These are phyloP conservation scores for Nomada fabriciana DNA, from an alignment of 2,888 invertebrate genomes.

Conservation along the genomic window DNA sequence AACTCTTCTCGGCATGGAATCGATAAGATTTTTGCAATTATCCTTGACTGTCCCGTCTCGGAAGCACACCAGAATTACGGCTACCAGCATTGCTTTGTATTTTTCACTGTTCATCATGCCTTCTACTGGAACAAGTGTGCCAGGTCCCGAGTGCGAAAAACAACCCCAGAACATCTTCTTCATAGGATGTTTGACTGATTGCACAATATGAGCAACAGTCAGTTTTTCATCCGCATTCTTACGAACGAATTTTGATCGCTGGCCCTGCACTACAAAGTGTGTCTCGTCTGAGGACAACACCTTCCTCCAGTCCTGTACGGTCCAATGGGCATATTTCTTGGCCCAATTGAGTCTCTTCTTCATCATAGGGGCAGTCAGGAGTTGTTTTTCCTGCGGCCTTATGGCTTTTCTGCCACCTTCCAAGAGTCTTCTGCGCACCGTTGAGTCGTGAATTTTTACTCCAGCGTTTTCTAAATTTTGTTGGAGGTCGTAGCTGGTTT, in stretches of 20 bases:
- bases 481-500: no score
- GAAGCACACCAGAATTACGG: no score
- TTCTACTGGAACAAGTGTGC: not conserved
- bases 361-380: not conserved
- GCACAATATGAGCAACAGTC: not conserved
- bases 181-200: not conserved
- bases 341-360: not conserved
- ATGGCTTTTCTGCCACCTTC: not conserved
- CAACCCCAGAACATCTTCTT: not conserved
- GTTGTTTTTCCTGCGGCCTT: not conserved
- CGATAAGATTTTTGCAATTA: no score
- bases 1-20: no score
- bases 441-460: not conserved
- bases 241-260: not conserved
- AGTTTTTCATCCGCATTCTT: not conserved
- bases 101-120: not conserved
- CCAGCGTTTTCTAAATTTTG: not conserved
- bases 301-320: not conserved
- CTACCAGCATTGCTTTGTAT: not conserved
- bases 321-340: slow-evolving; percentile 1
- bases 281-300: not conserved
- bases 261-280: not conserved
- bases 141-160: not conserved
- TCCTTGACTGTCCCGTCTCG: no score
- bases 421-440: not conserved